Evolutionary conservation across 2,797 vertebrate genomes (phyloP).

Genomic region (Liparis tanakae): DNA sequence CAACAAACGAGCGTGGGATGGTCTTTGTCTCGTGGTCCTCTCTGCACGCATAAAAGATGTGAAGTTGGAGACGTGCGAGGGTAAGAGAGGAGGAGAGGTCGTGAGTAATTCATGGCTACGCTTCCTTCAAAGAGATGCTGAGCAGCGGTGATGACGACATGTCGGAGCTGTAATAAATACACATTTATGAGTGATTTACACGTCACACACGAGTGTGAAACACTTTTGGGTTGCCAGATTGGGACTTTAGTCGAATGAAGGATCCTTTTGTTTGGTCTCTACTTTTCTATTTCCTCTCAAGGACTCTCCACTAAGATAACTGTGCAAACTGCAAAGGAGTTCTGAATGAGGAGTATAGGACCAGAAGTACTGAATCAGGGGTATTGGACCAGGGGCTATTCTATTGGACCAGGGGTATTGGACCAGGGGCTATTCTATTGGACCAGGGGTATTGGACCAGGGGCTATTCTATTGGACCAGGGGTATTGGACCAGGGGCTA

Average conservation of each 20-base stretch:
- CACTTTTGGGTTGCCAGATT: not conserved
- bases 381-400: too few relatives aligned
- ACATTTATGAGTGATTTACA: not conserved
- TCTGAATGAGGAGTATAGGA: too few relatives aligned
- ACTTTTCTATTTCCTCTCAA: too few relatives aligned
- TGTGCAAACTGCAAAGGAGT: too few relatives aligned
- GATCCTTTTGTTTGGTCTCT: not conserved
- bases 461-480: too few relatives aligned
- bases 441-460: too few relatives aligned
- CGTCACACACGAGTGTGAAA: too few relatives aligned
- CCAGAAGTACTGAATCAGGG: too few relatives aligned
- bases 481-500: too few relatives aligned
- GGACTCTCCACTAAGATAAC: too few relatives aligned
- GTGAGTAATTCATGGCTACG: constrained; percentile 59
- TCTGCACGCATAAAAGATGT: constrained; percentile 68
- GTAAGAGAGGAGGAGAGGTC: constrained; percentile 1
- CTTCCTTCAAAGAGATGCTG: constrained; percentile 37
- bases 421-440: too few relatives aligned
- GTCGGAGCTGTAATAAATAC: not conserved
- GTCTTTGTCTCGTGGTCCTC: constrained; percentile 26
- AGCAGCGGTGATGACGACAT: constrained; percentile 16
- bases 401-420: too few relatives aligned
- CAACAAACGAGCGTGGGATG: constrained; percentile 29
- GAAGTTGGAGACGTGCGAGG: constrained; percentile 30
- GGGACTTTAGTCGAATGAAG: not conserved